phyloP scores from a whole-genome alignment of 23 tunicate species.

The Botrylloides violaceus region DNA sequence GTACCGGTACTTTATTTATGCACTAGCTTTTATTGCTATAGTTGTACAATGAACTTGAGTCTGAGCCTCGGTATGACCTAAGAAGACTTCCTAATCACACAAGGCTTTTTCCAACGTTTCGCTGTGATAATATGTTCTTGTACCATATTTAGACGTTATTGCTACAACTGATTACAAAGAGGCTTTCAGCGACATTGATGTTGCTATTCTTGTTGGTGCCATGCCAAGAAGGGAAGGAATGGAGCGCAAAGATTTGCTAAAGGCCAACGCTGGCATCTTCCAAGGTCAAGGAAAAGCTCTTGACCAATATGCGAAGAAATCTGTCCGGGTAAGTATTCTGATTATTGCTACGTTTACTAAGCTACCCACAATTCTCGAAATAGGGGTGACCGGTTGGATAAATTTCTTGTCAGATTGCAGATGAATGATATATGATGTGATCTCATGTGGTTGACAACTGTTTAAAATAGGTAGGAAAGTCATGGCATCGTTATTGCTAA shows the following conservation, averaged over 20 bases:
- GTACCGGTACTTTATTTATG: too few species aligned
- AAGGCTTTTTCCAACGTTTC: too few species aligned
- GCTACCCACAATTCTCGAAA: neutral
- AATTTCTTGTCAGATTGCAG: neutral
- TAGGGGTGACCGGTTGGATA: neutral
- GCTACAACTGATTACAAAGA: slow-evolving; percentile 67
- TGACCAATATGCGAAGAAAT: slow-evolving; percentile 76
- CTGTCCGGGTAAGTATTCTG: slow-evolving; percentile 52
- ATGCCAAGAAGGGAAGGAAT: slow-evolving; percentile 94
- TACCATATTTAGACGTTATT: slow-evolving; percentile 33
- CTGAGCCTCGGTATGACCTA: too few species aligned
- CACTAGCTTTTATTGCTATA: too few species aligned
- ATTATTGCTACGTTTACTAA: too few species aligned
- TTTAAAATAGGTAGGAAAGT: too few species aligned
- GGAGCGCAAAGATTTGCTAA: slow-evolving; percentile 92
- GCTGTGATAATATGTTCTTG: too few species aligned
- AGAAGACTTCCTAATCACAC: too few species aligned
- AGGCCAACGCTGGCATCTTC: slow-evolving; percentile 88
- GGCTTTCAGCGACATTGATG: slow-evolving; percentile 87
- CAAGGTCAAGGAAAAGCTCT: slow-evolving; percentile 84
- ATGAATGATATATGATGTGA: neutral
- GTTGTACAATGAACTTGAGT: too few species aligned
- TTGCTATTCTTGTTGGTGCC: slow-evolving; percentile 93
- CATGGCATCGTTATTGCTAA: too few species aligned
- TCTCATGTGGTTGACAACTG: too few species aligned